Evolutionary conservation across 2,888 invertebrate species (phyloP), one percentile per base, ranked within the genome.

Genomic region (Xanthostigma xanthostigma): DNA sequence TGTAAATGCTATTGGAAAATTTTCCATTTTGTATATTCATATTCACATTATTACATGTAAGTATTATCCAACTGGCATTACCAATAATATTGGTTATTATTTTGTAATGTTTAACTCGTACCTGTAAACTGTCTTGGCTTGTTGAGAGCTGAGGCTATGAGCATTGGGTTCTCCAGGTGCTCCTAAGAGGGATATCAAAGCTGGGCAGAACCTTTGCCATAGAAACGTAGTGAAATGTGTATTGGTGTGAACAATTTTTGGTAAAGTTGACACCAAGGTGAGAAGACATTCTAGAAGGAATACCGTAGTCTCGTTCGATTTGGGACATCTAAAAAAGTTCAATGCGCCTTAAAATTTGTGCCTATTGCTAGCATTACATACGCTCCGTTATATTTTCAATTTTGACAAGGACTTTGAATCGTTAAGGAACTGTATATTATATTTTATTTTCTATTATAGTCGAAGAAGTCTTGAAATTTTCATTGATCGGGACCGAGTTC

Each of bases 151-250:
- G 52, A 92, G 77, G 56, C 80, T 79, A 5, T 86, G 82, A 2
- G 84, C 81, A 17, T 79, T 76, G n/a, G 79, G 77, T 51, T 88
- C 81, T 46, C 87, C 76, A 0, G 93, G 93, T 9, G 91, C 86
- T 0, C 93, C 93, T 3, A 94, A 73, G 50, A 93, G 82, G 0
- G 88, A 84, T 49, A 94, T 84, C 53, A 94, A 69, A 1, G 88
- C 84, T 0, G 94, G 94, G 59, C 92, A 93, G 60, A 94, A 85
- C 59, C 90, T 84, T 64, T 93, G 91, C 94, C 94, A 90, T 9
- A 90, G 71, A 60, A 90, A 89, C 4, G 87, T 86, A 2, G 87
- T 87, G 61, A 90, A 90, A 65, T 90, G 89, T 1, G 81, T 78
- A 68, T 89, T 89, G 2, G 81, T 81, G 58, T 86, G 84, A 9